Evolutionary conservation across 2,113 vertebrate species (phyloP).

Genomic region (Diphyllodes magnificus): DNA sequence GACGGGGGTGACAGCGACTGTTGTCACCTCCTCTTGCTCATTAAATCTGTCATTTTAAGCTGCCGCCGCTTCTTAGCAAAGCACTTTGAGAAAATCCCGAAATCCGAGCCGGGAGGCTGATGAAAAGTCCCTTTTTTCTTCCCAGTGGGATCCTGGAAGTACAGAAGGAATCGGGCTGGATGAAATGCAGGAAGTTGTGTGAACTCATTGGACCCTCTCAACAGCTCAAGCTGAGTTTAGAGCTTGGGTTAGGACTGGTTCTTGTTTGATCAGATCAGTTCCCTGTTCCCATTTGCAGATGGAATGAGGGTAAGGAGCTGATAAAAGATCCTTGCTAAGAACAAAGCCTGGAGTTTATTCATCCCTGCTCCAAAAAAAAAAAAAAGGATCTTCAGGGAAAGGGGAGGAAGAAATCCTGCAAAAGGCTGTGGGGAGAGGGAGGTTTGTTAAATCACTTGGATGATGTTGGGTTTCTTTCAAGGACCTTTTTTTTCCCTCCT

Average conservation of each 20-base stretch:
- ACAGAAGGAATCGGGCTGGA: background rate
- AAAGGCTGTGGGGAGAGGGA: background rate
- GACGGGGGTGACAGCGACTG: background rate
- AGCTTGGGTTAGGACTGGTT: background rate
- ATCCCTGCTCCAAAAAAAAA: background rate
- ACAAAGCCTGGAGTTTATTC: background rate
- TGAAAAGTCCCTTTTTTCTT: background rate
- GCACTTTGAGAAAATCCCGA: background rate
- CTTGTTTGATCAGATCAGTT: background rate
- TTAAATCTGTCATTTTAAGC: background rate
- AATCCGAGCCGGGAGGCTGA: background rate
- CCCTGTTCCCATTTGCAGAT: background rate
- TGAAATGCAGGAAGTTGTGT: background rate
- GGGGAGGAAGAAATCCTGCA: background rate
- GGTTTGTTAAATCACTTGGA: background rate
- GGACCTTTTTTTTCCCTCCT: fast-evolving
- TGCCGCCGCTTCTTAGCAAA: background rate
- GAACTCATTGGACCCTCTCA: background rate
- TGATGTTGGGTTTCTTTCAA: background rate
- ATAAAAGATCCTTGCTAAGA: background rate
- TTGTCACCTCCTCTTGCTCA: background rate
- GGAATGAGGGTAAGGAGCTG: background rate
- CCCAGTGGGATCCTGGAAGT: background rate
- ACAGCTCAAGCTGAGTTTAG: background rate
- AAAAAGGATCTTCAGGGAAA: background rate